phyloP scores from a whole-genome alignment of 2,113 vertebrate genomes.

The Rhinogobius similis region DNA sequence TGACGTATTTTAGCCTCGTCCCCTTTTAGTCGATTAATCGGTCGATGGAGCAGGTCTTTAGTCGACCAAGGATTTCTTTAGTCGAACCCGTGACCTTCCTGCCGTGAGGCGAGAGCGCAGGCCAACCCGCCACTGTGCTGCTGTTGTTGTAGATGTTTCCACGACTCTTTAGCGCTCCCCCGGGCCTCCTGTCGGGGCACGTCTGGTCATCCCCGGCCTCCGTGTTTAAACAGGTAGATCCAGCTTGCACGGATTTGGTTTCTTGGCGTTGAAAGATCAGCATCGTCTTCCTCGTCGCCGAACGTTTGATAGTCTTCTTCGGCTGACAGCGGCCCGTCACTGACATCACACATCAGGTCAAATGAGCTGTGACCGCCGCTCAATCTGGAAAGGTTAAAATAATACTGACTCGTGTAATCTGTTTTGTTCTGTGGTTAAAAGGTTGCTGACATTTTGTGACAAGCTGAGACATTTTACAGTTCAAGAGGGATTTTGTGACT shows the following conservation, averaged over 20 bases:
- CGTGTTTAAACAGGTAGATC: constrained; percentile 55
- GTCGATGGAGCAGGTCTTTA: no score
- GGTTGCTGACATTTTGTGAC: neutral
- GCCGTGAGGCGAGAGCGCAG: no score
- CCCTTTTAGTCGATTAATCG: no score
- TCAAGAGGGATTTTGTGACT: neutral
- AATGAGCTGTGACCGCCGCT: constrained; percentile 35
- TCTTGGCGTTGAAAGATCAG: constrained; percentile 50
- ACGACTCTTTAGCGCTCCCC: neutral
- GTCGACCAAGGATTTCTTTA: no score
- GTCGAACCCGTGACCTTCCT: no score
- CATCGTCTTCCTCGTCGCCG: constrained; percentile 18
- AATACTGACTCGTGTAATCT: neutral
- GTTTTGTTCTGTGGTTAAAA: neutral
- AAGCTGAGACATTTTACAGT: neutral
- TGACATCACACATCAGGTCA: constrained; percentile 29
- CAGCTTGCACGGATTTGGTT: constrained; percentile 44
- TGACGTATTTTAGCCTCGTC: no score
- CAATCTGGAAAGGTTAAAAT: neutral
- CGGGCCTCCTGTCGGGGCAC: constrained; percentile 40
- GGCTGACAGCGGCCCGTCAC: constrained; percentile 17
- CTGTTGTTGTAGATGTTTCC: neutral
- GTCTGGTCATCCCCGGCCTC: constrained; percentile 50
- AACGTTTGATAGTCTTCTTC: constrained; percentile 9
- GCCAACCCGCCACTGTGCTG: no score